Base-by-base conservation (phyloP, 2,888 invertebrate species). In the Drosophila helvetica region DNA sequence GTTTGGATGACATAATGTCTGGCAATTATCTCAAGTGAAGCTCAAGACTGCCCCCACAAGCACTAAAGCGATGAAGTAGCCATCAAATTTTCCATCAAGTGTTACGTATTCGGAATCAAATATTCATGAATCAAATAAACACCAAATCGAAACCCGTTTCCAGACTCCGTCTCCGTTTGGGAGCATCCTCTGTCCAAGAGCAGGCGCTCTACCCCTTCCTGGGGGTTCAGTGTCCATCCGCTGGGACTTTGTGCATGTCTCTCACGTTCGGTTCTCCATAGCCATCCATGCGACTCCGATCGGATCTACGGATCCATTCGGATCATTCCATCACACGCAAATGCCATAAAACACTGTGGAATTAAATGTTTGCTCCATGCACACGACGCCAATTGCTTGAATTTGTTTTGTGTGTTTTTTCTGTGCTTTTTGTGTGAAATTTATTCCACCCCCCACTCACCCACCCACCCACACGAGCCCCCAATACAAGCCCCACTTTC, bases 21-120 rank as follows among this genome's bases (percentile, higher is more conserved):
- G 73, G 77, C 82, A 84, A 87, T 84, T 64, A 65, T 71, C 78
- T 69, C 57, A 65, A 66, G 63, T 64, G 60, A 65, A 66, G 63
- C 68, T 65, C 67, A 65, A 30, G 56, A 56, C 79, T 58, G 69
- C 85, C 77, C 68, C 77, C 68, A 76, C 87, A 65, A 27, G 25
- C 25, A 25, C 7, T 25, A 1, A 25, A n/a, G 38, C 38, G n/a
- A 38, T n/a, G 27, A 62, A 48, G 27, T 48, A 53, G 45, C 47
- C 38, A n/a, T 33, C 50, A 78, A 64, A 55, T 73, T 61, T 58
- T 58, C 67, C 59, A 74, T 62, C 62, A 63, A 46, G 55, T 69
- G 67, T 78, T 72, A 63, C 54, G 38, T 38, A 50, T 60, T 47
- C 3, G 22, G n/a, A n/a, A n/a, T n/a, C n/a, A n/a, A n/a, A n/a